phyloP scores from a whole-genome alignment of 2,888 invertebrate species.

The Polydrusus tereticollis region DNA sequence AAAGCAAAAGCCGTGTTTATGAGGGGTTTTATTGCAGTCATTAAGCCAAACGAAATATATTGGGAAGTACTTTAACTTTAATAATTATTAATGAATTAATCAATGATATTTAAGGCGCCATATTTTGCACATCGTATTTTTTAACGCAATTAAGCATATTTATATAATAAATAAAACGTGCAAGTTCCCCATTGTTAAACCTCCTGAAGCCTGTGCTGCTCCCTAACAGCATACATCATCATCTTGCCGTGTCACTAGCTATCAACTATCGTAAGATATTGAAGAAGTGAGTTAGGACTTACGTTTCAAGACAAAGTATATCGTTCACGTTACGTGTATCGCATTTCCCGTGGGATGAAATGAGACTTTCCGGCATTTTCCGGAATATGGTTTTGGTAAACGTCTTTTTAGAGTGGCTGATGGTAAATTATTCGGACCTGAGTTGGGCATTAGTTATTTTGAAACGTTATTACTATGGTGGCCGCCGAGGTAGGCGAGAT shows the following conservation, averaged over 20 bases:
- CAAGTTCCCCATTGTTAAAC: not conserved
- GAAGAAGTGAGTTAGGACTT: constrained; percentile 46
- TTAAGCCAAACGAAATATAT: no score
- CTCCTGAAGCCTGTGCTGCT: constrained; percentile 26
- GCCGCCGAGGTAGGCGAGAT: no score
- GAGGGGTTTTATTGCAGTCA: no score
- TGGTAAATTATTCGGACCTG: not conserved
- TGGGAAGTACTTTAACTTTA: no score
- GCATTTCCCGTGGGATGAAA: constrained; percentile 41
- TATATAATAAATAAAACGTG: no score
- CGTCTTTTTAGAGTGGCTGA: constrained; percentile 10
- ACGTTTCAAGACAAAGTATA: constrained; percentile 43
- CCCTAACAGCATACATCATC: constrained; percentile 37
- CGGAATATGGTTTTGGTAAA: constrained; percentile 26
- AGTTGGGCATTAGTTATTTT: no score
- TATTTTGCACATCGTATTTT: no score
- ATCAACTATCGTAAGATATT: constrained; percentile 48
- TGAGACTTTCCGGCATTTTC: constrained; percentile 35
- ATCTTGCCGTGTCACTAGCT: constrained; percentile 27
- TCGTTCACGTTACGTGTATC: constrained; percentile 40
- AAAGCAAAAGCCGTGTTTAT: no score
- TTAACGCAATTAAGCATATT: no score
- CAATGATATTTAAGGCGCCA: no score
- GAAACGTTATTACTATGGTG: no score
- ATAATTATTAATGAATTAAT: no score